Percentiles rank a stretch among this genome's conserved stretches.
phyloP scores from a whole-genome alignment of 2,113 vertebrate species.

The Ifrita kowaldi region DNA sequence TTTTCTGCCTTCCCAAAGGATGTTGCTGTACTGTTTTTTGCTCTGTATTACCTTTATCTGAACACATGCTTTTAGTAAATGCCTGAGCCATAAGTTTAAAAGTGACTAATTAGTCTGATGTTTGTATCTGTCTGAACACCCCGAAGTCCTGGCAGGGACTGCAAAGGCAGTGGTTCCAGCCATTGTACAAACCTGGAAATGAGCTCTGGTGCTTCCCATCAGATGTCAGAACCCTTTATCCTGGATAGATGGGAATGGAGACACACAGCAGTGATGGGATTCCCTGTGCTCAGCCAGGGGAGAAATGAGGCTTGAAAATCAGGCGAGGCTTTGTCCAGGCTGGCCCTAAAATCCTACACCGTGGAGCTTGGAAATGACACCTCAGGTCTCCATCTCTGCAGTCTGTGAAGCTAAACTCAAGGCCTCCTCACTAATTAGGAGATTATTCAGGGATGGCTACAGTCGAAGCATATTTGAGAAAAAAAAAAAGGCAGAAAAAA shows the following conservation, averaged over 20 bases:
- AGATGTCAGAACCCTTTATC: not conserved
- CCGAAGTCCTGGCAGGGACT: not conserved
- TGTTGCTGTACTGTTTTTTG: not conserved
- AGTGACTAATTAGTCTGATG: not conserved
- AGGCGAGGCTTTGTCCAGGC: not conserved
- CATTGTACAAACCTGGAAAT: not conserved
- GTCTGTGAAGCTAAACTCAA: not conserved
- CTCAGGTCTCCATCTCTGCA: not conserved
- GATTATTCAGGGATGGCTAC: not conserved
- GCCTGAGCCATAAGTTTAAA: not conserved
- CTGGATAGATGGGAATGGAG: not conserved
- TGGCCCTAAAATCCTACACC: not conserved
- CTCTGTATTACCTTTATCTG: not conserved
- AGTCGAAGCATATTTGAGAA: not conserved
- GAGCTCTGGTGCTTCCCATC: not conserved
- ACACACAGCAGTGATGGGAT: not conserved
- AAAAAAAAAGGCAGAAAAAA: not conserved
- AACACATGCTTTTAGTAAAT: not conserved
- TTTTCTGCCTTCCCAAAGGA: constrained; percentile 10
- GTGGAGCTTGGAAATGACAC: not conserved
- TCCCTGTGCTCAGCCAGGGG: not conserved
- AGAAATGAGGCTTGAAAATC: constrained; percentile 16
- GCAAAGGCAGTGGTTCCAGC: not conserved
- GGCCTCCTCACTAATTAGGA: constrained; percentile 1
- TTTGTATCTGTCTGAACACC: not conserved